Percentiles rank a stretch among this genome's conserved stretches.
phyloP scores from a whole-genome alignment of 2,797 vertebrate genomes.

The Crenichthys baileyi region DNA sequence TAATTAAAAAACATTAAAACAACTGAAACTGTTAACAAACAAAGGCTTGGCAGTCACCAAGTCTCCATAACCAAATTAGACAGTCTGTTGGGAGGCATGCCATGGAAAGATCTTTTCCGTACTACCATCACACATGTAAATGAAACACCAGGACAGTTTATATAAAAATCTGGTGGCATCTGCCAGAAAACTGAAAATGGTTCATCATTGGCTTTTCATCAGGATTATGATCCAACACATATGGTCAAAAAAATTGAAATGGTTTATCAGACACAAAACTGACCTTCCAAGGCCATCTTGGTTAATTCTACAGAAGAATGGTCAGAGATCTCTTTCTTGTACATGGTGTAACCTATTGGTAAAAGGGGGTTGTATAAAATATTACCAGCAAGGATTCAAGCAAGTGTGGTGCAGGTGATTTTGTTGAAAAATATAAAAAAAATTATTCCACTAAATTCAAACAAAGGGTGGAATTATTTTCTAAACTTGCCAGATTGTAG shows the following conservation, averaged over 20 bases:
- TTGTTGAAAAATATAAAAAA: background rate
- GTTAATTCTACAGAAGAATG: background rate
- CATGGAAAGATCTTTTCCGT: background rate
- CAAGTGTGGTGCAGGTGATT: background rate
- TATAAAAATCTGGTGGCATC: background rate
- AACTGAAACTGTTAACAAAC: background rate
- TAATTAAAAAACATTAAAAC: background rate
- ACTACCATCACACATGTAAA: background rate
- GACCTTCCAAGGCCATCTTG: background rate
- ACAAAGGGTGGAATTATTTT: background rate
- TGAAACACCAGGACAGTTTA: background rate
- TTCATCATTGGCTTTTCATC: background rate
- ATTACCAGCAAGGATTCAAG: background rate
- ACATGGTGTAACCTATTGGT: background rate
- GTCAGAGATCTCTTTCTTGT: background rate
- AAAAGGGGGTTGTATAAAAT: background rate
- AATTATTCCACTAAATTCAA: background rate
- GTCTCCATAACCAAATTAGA: background rate
- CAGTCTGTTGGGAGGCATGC: background rate
- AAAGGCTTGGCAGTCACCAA: background rate
- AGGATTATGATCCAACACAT: background rate
- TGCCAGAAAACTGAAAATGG: no score
- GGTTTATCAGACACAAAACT: background rate
- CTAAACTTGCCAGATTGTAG: background rate
- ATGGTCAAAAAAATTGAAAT: background rate